A percentile compares a stretch with the other conserved stretches of the same genome.
phyloP scores from a whole-genome alignment of 53 echinoderm and acorn worm species.

The Echinarachnius parma region DNA sequence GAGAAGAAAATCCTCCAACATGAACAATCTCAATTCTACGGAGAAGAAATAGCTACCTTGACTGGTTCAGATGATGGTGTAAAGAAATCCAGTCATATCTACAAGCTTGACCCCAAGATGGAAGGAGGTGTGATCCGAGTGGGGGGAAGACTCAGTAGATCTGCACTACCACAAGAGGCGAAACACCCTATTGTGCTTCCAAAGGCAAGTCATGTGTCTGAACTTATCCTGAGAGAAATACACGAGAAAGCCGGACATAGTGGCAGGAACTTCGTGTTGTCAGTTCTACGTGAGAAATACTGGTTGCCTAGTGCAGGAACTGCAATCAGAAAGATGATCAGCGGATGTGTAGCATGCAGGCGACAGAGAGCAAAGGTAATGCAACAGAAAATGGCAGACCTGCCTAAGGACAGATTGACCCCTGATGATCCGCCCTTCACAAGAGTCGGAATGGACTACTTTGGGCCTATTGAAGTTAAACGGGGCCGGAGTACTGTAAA shows the following conservation, averaged over 20 bases:
- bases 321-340: constrained; percentile 2
- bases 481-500: constrained; percentile 38
- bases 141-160: constrained; percentile 44
- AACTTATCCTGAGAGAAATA: constrained; percentile 39
- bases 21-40: constrained; percentile 19
- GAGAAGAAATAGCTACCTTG: neutral
- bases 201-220: constrained; percentile 28
- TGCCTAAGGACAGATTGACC: constrained; percentile 16
- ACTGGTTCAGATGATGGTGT: neutral
- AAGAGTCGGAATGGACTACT: constrained; percentile 30
- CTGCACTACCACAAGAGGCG: constrained; percentile 1
- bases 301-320: constrained; percentile 46
- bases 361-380: constrained; percentile 10
- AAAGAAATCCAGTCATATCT: constrained; percentile 18
- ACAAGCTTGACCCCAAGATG: constrained; percentile 33
- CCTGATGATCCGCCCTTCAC: constrained; percentile 43
- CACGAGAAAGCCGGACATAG: constrained; percentile 49
- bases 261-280: constrained; percentile 51
- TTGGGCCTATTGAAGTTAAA: constrained; percentile 37
- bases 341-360: constrained; percentile 15
- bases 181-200: constrained; percentile 40
- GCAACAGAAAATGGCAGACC: constrained; percentile 37
- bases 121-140: constrained; percentile 21
- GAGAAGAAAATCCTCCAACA: constrained; percentile 20
- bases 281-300: constrained; percentile 38